phyloP scores from a whole-genome alignment of 1,140 invertebrate genomes.

The Apis dorsata region DNA sequence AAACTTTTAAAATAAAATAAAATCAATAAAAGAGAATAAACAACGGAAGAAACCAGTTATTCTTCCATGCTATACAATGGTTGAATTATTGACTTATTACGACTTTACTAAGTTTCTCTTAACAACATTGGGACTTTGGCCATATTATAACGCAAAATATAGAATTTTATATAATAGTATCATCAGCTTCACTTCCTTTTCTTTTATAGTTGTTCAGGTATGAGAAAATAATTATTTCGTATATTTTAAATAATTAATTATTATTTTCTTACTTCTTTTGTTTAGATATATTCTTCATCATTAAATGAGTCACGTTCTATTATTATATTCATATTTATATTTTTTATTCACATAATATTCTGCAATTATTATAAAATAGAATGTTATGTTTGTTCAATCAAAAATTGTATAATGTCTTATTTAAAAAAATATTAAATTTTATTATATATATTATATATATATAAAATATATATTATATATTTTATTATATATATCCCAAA shows the following conservation, averaged over 20 bases:
- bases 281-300: background rate
- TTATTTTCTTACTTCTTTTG: background rate
- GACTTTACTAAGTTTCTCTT: background rate
- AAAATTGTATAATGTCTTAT: no score
- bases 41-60: background rate
- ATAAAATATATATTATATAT: no score
- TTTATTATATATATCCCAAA: no score
- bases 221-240: background rate
- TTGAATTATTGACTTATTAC: background rate
- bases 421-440: no score
- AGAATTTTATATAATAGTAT: background rate
- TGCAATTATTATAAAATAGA: background rate
- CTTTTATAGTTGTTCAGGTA: background rate
- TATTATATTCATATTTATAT: no score
- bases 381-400: no score
- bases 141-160: background rate
- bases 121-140: constrained; percentile 8
- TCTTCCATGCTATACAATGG: background rate
- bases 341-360: no score
- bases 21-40: background rate
- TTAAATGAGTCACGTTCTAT: background rate
- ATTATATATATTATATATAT: no score
- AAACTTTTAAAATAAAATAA: background rate
- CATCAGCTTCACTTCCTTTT: background rate
- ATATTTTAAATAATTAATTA: background rate